These are phyloP conservation scores for Bovichtus variegatus DNA, from an alignment of 2,797 vertebrate genomes.

Conservation along the genomic window DNA sequence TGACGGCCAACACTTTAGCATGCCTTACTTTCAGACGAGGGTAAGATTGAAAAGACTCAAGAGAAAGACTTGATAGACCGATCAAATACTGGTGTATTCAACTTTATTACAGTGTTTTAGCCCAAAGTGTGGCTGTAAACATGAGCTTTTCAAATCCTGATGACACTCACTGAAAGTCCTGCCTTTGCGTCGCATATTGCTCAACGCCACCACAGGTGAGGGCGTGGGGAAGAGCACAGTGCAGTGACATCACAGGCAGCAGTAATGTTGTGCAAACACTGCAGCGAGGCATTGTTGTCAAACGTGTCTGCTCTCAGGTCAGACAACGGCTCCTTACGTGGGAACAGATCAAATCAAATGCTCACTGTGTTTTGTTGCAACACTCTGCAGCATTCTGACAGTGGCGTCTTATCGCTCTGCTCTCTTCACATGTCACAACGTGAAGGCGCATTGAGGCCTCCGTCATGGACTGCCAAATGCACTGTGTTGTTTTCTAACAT, in stretches of 20 bases:
- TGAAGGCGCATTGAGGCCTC: slow-evolving; percentile 27
- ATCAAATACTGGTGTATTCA: slow-evolving; percentile 9
- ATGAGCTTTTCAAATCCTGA: slow-evolving; percentile 1
- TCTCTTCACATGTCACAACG: background rate
- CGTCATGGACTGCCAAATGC: background rate
- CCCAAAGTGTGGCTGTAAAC: slow-evolving; percentile 7
- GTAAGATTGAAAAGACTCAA: slow-evolving; percentile 48
- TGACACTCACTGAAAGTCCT: background rate
- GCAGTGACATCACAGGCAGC: slow-evolving; percentile 46
- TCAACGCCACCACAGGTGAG: background rate
- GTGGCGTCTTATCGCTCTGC: background rate
- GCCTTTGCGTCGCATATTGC: background rate
- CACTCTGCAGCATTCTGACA: background rate
- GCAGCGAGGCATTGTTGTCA: slow-evolving; percentile 11
- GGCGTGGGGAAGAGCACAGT: background rate
- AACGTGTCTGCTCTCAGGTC: slow-evolving; percentile 41
- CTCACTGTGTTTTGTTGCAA: background rate
- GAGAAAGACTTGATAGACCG: slow-evolving; percentile 41
- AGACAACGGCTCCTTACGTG: background rate
- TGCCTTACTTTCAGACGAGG: slow-evolving; percentile 58
- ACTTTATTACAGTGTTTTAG: slow-evolving; percentile 9
- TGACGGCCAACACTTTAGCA: slow-evolving; percentile 62
- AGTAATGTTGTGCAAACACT: slow-evolving; percentile 26
- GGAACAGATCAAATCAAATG: slow-evolving; percentile 4
- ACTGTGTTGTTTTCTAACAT: background rate